These are phyloP conservation scores for Actenoides lindsayi DNA, from an alignment of 2,113 vertebrate species.

Conservation along the genomic window DNA sequence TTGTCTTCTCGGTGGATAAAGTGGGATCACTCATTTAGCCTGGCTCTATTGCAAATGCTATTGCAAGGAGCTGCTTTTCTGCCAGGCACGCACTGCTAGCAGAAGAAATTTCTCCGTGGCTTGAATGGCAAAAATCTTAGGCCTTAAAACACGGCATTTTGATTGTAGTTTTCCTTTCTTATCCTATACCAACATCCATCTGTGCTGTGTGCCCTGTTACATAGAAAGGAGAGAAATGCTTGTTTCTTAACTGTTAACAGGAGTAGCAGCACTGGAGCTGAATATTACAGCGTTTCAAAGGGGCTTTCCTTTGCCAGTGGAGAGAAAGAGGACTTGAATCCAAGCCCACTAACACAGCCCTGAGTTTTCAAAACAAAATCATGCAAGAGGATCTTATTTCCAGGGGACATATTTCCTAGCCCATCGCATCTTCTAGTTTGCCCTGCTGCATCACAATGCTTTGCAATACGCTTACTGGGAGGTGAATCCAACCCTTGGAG, in stretches of 20 bases:
- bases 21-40: neutral
- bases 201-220: neutral
- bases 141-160: neutral
- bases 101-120: neutral
- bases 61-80: neutral
- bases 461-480: neutral
- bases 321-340: neutral
- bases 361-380: neutral
- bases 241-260: neutral
- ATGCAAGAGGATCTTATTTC: neutral
- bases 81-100: neutral
- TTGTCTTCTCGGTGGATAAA: neutral
- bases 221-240: neutral
- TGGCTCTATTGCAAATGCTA: neutral
- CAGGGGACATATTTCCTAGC: neutral
- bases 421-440: neutral
- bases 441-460: neutral
- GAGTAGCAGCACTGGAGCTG: neutral
- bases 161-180: accelerated
- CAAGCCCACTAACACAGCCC: neutral
- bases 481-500: neutral
- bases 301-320: neutral
- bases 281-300: neutral
- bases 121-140: neutral
- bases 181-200: neutral